phyloP scores from a whole-genome alignment of 23 tunicate genomes.

The Aplidium turbinatum region DNA sequence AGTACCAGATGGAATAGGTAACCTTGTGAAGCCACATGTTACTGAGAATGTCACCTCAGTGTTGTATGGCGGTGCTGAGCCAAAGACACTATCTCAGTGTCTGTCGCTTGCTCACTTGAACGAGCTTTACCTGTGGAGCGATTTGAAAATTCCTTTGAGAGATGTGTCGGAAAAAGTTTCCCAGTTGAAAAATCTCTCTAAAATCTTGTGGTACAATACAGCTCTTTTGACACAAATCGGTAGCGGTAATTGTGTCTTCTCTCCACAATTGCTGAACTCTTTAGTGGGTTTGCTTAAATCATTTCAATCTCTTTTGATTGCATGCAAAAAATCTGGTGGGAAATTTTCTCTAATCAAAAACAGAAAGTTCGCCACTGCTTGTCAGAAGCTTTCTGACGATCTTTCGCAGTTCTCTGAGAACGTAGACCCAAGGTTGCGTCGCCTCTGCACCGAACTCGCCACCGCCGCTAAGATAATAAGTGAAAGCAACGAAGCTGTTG shows the following conservation, averaged over 20 bases:
- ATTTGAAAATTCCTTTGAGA: constrained; percentile 28
- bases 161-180: constrained; percentile 32
- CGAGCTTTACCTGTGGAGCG: not conserved
- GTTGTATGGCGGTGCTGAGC: not conserved
- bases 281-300: not conserved
- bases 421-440: too few species aligned
- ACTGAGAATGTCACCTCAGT: not conserved
- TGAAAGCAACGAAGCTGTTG: too few species aligned
- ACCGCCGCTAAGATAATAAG: too few species aligned
- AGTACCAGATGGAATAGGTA: constrained; percentile 2
- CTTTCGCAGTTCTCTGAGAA: not conserved
- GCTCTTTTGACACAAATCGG: not conserved
- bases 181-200: constrained; percentile 16
- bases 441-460: too few species aligned
- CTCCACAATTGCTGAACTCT: constrained; percentile 8
- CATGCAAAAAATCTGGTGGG: constrained; percentile 1
- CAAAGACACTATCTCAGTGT: too few species aligned
- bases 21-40: constrained; percentile 12
- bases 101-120: not conserved
- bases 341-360: not conserved
- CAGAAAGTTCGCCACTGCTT: not conserved
- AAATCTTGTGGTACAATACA: constrained; percentile 46
- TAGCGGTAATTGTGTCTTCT: not conserved
- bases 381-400: not conserved
- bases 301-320: not conserved